Evolutionary conservation across 1,140 invertebrate genomes (phyloP), one percentile per base, ranked within the genome.

Genomic region (Zaprionus lachaisei): DNA sequence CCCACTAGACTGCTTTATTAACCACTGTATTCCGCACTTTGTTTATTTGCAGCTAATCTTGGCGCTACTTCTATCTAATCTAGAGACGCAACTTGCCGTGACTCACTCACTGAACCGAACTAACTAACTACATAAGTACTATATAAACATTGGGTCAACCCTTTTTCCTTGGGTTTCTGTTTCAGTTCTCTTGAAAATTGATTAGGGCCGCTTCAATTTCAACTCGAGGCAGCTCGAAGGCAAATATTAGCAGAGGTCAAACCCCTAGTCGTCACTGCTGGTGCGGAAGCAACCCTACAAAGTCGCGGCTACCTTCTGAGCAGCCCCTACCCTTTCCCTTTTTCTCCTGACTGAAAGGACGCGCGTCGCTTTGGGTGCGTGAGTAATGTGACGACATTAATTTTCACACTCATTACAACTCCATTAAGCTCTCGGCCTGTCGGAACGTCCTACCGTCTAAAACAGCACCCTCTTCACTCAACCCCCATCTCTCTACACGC

Each of bases 331-430:
- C 47, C 47, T 60, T 49, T 5, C 60, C 57, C 26, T 63, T 41
- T 41, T 57, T 31, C 31, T 41, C 38, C 41, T 51, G 38, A 44
- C 49, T 75, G 63, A 15, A 38, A 5, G 17, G 55, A 65, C n/a
- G 51, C 60, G 41, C 69, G 76, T 51, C 60, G 61, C 72, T 14
- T 83, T 85, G 76, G 75, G 79, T 90, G 85, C 85, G 86, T 90
- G 85, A 90, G 85, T 90, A 90, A 90, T 90, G 86, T 90, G 85
- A 90, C 85, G 85, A 91, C 85, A 90, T 90, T 85, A 90, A 85
- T 90, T 90, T 90, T 90, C 79, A 90, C 85, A 90, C 85, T 90
- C 85, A 90, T 90, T 90, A 90, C 85, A 90, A 90, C 85, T 90
- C 81, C 81, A 90, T 90, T 90, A 90, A 81, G 75, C 75, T 67